Conservation (phyloP, 1,140 invertebrate genomes). For the Drosophila guanche region DNA sequence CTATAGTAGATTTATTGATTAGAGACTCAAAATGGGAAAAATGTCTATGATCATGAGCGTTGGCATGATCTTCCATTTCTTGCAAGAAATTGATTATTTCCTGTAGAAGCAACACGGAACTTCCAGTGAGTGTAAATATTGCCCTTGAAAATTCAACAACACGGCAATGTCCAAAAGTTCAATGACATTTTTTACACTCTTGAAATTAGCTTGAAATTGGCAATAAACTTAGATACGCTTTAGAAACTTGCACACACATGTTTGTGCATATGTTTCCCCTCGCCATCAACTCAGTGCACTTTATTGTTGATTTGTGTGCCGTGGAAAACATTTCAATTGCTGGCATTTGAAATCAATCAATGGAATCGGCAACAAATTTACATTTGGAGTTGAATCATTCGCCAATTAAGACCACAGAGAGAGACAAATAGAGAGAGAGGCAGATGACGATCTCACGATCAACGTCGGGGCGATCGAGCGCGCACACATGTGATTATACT, state of each 20-base stretch:
- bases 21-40: too few relatives aligned
- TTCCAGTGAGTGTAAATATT: too few relatives aligned
- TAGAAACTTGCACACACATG: too few relatives aligned
- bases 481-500: constrained; percentile 36
- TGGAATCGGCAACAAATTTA: constrained; percentile 23
- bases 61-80: too few relatives aligned
- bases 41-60: too few relatives aligned
- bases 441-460: constrained; percentile 41
- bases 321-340: constrained; percentile 1
- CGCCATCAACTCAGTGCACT: constrained; percentile 8
- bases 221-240: neutral
- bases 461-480: constrained; percentile 34
- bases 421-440: neutral
- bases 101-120: too few relatives aligned
- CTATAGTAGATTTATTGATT: too few relatives aligned
- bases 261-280: neutral
- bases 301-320: neutral
- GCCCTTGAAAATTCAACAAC: neutral
- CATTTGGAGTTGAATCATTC: constrained; percentile 10
- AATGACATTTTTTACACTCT: neutral
- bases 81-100: too few relatives aligned
- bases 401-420: constrained; percentile 29
- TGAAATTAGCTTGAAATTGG: neutral
- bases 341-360: constrained; percentile 39
- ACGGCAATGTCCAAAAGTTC: constrained; percentile 3